phyloP scores from a whole-genome alignment of 2,888 invertebrate species.

The Noctua comes region DNA sequence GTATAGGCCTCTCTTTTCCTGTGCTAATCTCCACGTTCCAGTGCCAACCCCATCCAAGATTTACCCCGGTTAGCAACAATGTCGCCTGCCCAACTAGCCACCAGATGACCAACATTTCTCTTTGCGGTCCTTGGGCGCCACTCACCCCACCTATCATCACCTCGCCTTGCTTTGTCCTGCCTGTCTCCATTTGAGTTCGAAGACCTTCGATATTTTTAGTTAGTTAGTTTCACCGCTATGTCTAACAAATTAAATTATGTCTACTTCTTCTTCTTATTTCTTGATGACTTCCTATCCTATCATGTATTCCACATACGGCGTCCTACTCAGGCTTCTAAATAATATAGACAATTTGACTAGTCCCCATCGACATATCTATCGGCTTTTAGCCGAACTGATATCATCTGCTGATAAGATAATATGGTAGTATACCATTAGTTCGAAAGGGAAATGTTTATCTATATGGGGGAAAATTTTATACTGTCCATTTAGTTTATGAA shows the following conservation, averaged over 20 bases:
- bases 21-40: neutral
- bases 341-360: constrained; percentile 25
- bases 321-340: constrained; percentile 15
- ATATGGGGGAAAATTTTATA: neutral
- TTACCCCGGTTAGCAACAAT: neutral
- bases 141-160: neutral
- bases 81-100: neutral
- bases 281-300: neutral
- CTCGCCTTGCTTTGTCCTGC: neutral
- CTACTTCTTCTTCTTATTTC: too few relatives aligned
- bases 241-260: neutral
- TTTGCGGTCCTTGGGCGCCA: neutral
- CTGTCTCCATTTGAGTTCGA: neutral
- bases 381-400: constrained; percentile 42
- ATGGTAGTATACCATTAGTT: constrained; percentile 24
- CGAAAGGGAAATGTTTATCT: constrained; percentile 10
- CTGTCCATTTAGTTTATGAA: neutral
- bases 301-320: neutral
- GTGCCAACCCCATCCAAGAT: neutral
- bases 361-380: constrained; percentile 45
- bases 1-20: neutral
- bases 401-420: constrained; percentile 38
- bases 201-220: neutral
- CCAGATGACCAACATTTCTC: neutral
- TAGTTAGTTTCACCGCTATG: neutral